phyloP scores from a whole-genome alignment of 2,797 vertebrate species.

The Rhinophrynus dorsalis region DNA sequence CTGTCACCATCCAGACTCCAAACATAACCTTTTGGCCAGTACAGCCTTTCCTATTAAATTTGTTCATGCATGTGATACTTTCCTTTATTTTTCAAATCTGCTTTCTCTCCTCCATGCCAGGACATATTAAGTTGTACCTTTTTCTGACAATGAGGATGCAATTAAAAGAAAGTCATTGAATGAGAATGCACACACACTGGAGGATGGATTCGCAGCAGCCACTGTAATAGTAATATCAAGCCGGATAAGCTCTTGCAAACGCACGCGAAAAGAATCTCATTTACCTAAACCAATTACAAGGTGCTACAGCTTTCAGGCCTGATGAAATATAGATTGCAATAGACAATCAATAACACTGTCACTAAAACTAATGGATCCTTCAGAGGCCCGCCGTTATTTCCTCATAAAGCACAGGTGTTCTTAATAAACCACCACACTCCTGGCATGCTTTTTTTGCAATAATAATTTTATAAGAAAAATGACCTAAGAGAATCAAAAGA shows the following conservation, averaged over 20 bases:
- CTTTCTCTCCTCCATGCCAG: neutral
- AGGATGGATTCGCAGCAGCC: constrained; percentile 21
- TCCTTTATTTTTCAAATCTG: neutral
- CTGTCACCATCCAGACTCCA: too few relatives aligned
- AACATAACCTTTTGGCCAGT: too few relatives aligned
- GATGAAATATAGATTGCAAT: constrained; percentile 49
- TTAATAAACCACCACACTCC: constrained; percentile 38
- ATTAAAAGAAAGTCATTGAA: constrained; percentile 30
- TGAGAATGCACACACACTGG: constrained; percentile 7
- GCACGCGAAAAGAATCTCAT: constrained; percentile 41
- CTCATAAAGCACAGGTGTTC: constrained; percentile 50
- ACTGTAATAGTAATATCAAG: constrained; percentile 41
- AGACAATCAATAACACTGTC: constrained; percentile 48
- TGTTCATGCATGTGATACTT: too few relatives aligned
- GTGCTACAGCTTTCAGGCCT: constrained; percentile 43
- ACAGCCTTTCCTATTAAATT: too few relatives aligned
- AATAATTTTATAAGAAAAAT: constrained; percentile 44
- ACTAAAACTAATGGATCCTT: constrained; percentile 48
- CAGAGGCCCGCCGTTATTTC: constrained; percentile 41
- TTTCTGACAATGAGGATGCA: constrained; percentile 24
- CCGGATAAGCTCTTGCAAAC: constrained; percentile 41
- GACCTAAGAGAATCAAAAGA: constrained; percentile 28
- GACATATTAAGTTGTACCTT: constrained; percentile 6
- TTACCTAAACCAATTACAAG: constrained; percentile 50
- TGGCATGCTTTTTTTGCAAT: constrained; percentile 16